These are phyloP conservation scores for Pocota personata DNA, from an alignment of 2,888 invertebrate genomes.

Conservation along the genomic window DNA sequence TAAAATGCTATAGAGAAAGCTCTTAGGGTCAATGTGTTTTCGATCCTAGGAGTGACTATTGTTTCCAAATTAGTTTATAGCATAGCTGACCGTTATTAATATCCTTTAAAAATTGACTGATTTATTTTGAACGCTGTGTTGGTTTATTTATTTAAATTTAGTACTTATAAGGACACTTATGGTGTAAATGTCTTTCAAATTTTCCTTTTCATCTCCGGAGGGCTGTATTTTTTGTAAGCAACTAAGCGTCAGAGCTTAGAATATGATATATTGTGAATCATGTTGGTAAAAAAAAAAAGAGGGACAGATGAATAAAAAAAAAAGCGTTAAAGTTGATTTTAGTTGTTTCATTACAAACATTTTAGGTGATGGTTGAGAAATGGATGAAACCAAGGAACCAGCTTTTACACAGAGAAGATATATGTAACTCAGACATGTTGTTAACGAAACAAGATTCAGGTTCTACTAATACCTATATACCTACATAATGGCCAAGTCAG, in stretches of 20 bases:
- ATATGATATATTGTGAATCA: too few relatives aligned
- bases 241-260: neutral
- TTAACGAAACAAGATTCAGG: too few relatives aligned
- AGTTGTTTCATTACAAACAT: too few relatives aligned
- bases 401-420: too few relatives aligned
- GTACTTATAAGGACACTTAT: neutral
- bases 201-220: neutral
- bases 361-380: too few relatives aligned
- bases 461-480: too few relatives aligned
- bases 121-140: neutral
- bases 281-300: neutral
- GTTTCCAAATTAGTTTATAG: neutral
- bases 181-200: neutral
- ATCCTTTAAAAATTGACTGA: conserved; percentile 15
- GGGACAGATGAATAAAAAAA: neutral
- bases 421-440: too few relatives aligned
- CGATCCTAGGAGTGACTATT: neutral
- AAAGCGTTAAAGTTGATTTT: neutral
- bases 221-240: neutral
- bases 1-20: conserved; percentile 52
- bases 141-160: neutral
- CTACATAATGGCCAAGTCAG: too few relatives aligned
- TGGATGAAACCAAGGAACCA: too few relatives aligned
- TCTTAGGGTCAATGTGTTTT: neutral
- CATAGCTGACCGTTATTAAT: neutral